A percentile compares a stretch with the other conserved stretches of the same genome.
Evolutionary conservation across 2,113 vertebrate genomes (phyloP).

Genomic region (Mirza zaza): DNA sequence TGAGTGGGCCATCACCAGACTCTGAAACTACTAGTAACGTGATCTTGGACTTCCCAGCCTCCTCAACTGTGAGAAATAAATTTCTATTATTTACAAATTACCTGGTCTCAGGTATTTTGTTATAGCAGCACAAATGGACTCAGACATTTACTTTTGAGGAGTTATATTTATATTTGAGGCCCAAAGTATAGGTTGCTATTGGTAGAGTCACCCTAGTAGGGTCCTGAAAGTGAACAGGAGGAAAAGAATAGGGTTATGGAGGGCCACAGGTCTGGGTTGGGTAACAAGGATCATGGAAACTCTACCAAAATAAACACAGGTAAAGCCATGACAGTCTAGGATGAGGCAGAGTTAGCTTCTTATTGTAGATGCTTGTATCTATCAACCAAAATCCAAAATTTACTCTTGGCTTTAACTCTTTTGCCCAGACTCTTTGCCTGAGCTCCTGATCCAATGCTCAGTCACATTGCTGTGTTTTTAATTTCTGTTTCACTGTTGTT

Average conservation of each 20-base stretch:
- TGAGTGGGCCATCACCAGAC: not conserved
- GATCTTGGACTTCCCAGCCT: not conserved
- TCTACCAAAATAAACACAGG: not conserved
- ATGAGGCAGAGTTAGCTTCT: not conserved
- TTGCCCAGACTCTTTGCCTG: not conserved
- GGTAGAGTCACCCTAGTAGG: not conserved
- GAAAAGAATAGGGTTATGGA: not conserved
- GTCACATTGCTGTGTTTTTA: not conserved
- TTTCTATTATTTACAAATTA: not conserved
- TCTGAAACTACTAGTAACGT: not conserved
- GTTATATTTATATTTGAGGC: not conserved
- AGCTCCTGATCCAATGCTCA: not conserved
- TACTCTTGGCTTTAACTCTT: not conserved
- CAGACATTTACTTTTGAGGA: not conserved
- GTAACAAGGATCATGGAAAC: not conserved
- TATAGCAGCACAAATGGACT: not conserved
- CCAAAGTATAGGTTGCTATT: not conserved
- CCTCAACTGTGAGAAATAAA: not conserved
- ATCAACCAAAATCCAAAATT: not conserved
- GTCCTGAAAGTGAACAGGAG: not conserved
- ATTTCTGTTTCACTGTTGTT: not conserved
- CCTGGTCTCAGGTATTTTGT: not conserved
- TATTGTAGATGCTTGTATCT: not conserved
- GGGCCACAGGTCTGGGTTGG: not conserved
- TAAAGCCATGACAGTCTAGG: not conserved